Conservation (phyloP, 2,113 vertebrate genomes). For the Strigops habroptila region DNA sequence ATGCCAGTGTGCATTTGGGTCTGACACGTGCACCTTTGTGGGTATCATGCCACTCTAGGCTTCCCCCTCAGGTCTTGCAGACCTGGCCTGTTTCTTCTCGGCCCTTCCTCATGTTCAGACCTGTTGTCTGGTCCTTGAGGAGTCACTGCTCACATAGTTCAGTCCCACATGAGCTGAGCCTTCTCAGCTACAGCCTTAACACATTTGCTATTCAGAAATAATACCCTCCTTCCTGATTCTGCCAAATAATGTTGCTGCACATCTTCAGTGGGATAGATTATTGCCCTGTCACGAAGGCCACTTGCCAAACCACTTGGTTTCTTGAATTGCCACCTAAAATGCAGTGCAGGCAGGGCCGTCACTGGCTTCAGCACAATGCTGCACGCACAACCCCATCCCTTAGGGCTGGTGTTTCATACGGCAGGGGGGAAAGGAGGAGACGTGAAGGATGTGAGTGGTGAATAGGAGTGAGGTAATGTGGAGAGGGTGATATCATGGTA, state of each 20-base stretch:
- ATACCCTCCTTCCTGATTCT: background rate
- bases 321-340: background rate
- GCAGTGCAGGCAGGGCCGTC: background rate
- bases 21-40: background rate
- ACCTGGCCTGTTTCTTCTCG: background rate
- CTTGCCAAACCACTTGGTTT: background rate
- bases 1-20: background rate
- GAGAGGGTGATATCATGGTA: conserved; percentile 47
- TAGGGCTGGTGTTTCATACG: background rate
- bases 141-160: background rate
- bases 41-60: background rate
- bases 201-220: background rate
- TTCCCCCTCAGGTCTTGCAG: background rate
- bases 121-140: background rate
- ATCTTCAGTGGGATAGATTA: background rate
- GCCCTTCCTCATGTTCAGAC: background rate
- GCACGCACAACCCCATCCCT: background rate
- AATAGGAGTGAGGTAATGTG: conserved; percentile 18
- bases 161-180: background rate
- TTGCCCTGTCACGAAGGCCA: background rate
- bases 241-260: background rate
- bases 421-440: background rate
- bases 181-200: background rate
- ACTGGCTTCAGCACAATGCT: background rate
- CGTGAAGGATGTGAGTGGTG: background rate